Base-by-base conservation (phyloP, 2,888 invertebrate species). In the Drosophila limbata region DNA sequence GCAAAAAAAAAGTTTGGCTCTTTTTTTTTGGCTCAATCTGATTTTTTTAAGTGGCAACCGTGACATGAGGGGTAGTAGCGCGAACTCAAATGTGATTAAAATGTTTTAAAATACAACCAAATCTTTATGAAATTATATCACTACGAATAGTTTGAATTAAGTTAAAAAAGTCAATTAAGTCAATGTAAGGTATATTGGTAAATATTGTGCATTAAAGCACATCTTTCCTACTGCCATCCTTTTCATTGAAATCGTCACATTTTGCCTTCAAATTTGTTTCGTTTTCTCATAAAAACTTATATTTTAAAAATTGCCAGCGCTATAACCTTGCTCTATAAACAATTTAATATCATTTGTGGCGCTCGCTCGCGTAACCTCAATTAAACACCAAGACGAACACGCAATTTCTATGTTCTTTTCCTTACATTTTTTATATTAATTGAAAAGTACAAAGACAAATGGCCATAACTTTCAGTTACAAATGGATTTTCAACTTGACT, bases 241-340 rank as follows among this genome's bases (percentile, higher is more conserved):
- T n/a, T 42, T 19, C 4, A 33, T 51, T 52, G 40, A 19, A 44
- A 35, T 19, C 47, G 37, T 17, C 44, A 68, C n/a, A 47, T 19
- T 64, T 83, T 40, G 33, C 53, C 56, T 67, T 53, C 47, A 44
- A 42, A 19, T 68, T 15, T 5, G 21, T 65, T 62, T 21, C 39
- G 40, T 62, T 65, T 63, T 71, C 11, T 44, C 61, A 77, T 83
- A 59, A 71, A 40, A 64, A 59, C 25, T 62, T 35, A 81, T 74
- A 67, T 59, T 69, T 84, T 52, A 75, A 67, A 72, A 52, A 15
- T 76, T 50, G 51, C 42, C 64, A 63, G 44, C 31, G 40, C 42
- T 21, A 51, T 73, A 82, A 60, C 85, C 88, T 88, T 85, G 88
- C 67, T 66, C 80, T 51, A 84, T 70, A 74, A 84, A 75, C 69